Conservation (phyloP, 2,888 invertebrate genomes). For the Drosophila macrospina region DNA sequence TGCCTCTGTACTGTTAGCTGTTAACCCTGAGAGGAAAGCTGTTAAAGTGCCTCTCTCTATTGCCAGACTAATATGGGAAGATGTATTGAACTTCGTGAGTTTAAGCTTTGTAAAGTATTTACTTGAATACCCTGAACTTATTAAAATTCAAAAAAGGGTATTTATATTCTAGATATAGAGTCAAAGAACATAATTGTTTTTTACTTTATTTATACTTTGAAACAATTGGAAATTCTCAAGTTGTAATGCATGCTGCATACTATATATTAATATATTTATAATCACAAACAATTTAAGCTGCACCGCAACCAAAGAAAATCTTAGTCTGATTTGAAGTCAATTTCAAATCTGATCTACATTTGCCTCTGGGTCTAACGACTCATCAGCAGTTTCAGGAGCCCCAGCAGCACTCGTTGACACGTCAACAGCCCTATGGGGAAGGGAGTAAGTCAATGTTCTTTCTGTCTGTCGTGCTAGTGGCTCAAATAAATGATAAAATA, state of each 20-base stretch:
- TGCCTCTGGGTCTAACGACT: not conserved
- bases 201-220: not conserved
- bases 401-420: too few relatives aligned
- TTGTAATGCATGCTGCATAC: slow-evolving; percentile 3
- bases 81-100: too few relatives aligned
- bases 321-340: slow-evolving; percentile 7
- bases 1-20: slow-evolving; percentile 39
- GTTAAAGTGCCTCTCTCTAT: not conserved
- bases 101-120: too few relatives aligned
- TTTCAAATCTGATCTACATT: slow-evolving; percentile 15
- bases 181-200: not conserved
- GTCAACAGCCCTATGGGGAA: slow-evolving; percentile 20
- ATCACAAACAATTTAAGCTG: slow-evolving; percentile 49
- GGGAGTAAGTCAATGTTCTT: slow-evolving; percentile 1
- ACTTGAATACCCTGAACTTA: too few relatives aligned
- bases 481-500: slow-evolving; percentile 51
- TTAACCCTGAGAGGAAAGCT: slow-evolving; percentile 2
- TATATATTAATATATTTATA: slow-evolving; percentile 3
- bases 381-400: not conserved
- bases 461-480: slow-evolving; percentile 4
- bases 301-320: slow-evolving; percentile 3
- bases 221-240: not conserved
- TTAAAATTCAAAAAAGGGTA: too few relatives aligned
- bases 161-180: too few relatives aligned
- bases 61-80: too few relatives aligned